phyloP scores from a whole-genome alignment of 1,140 invertebrate genomes.

The Coboldia fuscipes region DNA sequence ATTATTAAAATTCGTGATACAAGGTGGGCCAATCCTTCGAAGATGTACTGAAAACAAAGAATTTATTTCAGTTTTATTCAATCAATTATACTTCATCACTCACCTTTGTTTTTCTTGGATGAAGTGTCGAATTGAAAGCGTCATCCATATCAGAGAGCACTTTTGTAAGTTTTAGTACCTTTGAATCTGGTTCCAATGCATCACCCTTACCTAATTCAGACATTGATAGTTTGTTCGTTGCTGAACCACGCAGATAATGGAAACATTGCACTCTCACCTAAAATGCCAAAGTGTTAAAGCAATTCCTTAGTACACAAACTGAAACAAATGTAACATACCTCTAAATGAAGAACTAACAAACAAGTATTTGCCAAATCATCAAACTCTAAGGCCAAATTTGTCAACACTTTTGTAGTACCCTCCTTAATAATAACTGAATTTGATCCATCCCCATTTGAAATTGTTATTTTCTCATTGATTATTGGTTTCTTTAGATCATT shows the following conservation, averaged over 20 bases:
- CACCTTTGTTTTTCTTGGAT: constrained; percentile 59
- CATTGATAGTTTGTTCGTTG: constrained; percentile 9
- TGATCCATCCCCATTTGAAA: constrained; percentile 7
- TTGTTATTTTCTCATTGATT: constrained; percentile 12
- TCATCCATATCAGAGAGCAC: constrained; percentile 62
- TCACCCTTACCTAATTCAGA: constrained; percentile 18
- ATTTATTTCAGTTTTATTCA: constrained; percentile 1
- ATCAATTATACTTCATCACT: constrained; percentile 2
- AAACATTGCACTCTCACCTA: constrained; percentile 81
- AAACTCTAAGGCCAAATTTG: constrained; percentile 53
- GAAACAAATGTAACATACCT: constrained; percentile 29
- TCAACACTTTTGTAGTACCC: constrained; percentile 23
- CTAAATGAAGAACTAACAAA: constrained; percentile 74
- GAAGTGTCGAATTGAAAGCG: constrained; percentile 45
- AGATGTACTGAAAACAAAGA: constrained; percentile 55
- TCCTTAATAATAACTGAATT: constrained; percentile 16
- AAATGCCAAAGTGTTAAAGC: neutral
- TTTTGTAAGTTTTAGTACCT: constrained; percentile 59
- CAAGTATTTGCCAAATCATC: constrained; percentile 79
- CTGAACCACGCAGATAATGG: constrained; percentile 49
- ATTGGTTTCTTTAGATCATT: constrained; percentile 23
- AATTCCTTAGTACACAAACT: neutral
- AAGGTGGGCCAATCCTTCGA: constrained; percentile 78
- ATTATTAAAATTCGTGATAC: constrained; percentile 70
- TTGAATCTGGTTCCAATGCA: constrained; percentile 55